These are phyloP conservation scores for Temnothorax unifasciatus DNA, from an alignment of 2,888 invertebrate genomes.

Conservation along the genomic window DNA sequence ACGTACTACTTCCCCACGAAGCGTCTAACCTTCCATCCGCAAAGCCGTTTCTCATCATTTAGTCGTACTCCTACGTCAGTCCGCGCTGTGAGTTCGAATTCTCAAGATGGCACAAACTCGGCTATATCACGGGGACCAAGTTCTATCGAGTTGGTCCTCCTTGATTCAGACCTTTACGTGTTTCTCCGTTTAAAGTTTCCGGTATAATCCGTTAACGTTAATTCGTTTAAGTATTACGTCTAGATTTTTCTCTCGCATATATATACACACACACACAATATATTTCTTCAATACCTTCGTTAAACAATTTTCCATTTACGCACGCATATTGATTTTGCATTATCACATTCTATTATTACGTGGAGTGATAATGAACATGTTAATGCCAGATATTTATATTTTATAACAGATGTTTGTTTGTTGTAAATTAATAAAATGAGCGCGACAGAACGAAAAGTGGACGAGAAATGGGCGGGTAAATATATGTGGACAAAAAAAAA, in stretches of 20 bases:
- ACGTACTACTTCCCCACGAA: constrained; percentile 65
- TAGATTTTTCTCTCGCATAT: not conserved
- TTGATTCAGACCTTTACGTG: not conserved
- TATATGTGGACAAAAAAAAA: constrained; percentile 13
- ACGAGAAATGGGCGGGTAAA: constrained; percentile 43
- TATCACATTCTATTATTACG: constrained; percentile 9
- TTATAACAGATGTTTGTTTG: constrained; percentile 31
- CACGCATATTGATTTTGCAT: constrained; percentile 1
- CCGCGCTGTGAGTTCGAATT: constrained; percentile 12
- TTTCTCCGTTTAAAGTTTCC: not conserved
- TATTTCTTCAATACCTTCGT: not conserved
- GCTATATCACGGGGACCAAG: not conserved
- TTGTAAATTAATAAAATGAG: constrained; percentile 31
- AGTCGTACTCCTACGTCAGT: constrained; percentile 16
- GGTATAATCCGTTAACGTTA: not conserved
- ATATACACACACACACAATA: not conserved
- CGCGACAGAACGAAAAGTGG: constrained; percentile 6
- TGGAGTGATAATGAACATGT: not conserved
- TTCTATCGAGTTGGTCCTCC: not conserved
- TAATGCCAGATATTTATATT: not conserved
- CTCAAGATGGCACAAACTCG: not conserved
- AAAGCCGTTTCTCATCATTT: constrained; percentile 49
- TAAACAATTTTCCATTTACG: not conserved
- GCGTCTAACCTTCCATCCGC: constrained; percentile 4
- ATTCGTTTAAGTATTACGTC: not conserved